Percentiles rank a stretch among this genome's conserved stretches.
Evolutionary conservation across 2,113 vertebrate species (phyloP).

Genomic region (Pandion haliaetus): DNA sequence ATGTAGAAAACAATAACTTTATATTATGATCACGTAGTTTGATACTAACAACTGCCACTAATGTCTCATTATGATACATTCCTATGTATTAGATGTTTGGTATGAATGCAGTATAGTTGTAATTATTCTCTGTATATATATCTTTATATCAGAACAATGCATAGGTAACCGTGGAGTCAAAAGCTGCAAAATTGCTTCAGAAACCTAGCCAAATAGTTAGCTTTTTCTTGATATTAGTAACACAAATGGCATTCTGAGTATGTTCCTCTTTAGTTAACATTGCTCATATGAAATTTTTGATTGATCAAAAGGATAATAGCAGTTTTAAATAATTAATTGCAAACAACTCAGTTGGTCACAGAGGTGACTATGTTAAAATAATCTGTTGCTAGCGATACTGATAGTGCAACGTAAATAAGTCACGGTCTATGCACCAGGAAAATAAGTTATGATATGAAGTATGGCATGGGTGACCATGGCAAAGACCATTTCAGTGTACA

Average conservation of each 20-base stretch:
- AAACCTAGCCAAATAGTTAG: background rate
- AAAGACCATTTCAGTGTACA: background rate
- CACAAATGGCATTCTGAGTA: background rate
- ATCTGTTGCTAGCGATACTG: background rate
- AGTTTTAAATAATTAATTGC: background rate
- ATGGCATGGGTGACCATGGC: background rate
- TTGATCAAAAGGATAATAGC: background rate
- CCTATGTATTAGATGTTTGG: background rate
- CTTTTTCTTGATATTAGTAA: background rate
- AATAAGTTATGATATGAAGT: background rate
- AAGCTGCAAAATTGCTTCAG: background rate
- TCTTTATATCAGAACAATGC: background rate
- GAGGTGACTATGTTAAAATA: background rate
- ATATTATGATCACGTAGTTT: background rate
- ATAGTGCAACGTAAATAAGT: background rate
- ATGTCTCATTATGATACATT: background rate
- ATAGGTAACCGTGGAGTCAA: background rate
- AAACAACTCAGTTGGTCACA: background rate
- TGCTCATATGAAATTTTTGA: background rate
- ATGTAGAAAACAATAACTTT: background rate
- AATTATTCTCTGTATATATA: no score
- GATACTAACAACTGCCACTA: no score
- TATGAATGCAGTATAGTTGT: background rate
- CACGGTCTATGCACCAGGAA: background rate
- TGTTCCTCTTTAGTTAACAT: background rate